phyloP scores from a whole-genome alignment of 2,888 invertebrate genomes.

The Apodemia duryi region DNA sequence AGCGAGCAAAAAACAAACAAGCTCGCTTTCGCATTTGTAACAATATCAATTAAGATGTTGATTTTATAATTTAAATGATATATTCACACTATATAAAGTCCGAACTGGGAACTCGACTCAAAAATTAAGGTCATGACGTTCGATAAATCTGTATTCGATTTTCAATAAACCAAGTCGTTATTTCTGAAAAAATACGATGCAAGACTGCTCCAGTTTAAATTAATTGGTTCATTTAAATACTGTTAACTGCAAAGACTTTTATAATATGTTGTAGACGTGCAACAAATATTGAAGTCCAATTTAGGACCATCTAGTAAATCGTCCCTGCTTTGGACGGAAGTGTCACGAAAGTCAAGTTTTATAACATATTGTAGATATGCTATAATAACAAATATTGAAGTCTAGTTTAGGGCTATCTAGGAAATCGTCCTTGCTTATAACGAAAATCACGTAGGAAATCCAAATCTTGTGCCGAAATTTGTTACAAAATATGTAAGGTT shows the following conservation, averaged over 20 bases:
- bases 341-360: background rate
- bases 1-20: too few species aligned
- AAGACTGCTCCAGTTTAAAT: slow-evolving; percentile 39
- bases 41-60: too few species aligned
- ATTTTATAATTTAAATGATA: background rate
- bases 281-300: background rate
- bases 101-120: slow-evolving; percentile 16
- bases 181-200: slow-evolving; percentile 28
- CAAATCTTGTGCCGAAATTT: too few species aligned
- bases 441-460: too few species aligned
- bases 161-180: slow-evolving; percentile 25
- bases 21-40: too few species aligned
- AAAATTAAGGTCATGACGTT: slow-evolving; percentile 21
- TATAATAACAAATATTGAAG: background rate
- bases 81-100: background rate
- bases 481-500: too few species aligned
- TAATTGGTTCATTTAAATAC: slow-evolving; percentile 41
- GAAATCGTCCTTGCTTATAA: too few species aligned
- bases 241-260: slow-evolving; percentile 1
- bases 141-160: slow-evolving; percentile 26
- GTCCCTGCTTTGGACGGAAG: too few species aligned
- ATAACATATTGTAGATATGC: background rate
- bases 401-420: too few species aligned
- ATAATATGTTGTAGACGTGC: background rate
- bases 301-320: too few species aligned